Conservation (phyloP, 1,140 invertebrate species). For the Drosophila tropicalis region DNA sequence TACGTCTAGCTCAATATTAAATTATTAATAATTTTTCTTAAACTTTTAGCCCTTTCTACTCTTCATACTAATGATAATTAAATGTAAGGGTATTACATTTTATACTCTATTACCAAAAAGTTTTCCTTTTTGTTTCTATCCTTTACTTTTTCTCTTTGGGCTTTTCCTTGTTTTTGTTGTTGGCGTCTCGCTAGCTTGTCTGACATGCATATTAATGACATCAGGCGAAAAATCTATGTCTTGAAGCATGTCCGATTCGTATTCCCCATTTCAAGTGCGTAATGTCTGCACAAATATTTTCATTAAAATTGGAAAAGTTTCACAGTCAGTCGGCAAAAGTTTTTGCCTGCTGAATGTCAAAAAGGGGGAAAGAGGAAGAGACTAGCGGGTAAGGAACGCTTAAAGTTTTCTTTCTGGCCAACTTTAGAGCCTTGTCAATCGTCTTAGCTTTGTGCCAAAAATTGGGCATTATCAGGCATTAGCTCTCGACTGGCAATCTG, state of each 20-base stretch:
- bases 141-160: neutral
- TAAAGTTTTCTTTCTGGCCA: constrained; percentile 50
- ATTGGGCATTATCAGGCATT: constrained; percentile 16
- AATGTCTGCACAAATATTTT: constrained; percentile 62
- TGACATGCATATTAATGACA: constrained; percentile 66
- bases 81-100: neutral
- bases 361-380: neutral
- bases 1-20: too few species aligned
- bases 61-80: neutral
- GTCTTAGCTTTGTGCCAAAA: constrained; percentile 12
- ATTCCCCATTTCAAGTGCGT: constrained; percentile 20
- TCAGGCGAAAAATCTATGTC: constrained; percentile 35
- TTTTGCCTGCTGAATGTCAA: constrained; percentile 16
- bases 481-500: constrained; percentile 49
- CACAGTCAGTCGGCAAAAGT: constrained; percentile 30
- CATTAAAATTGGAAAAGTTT: constrained; percentile 70
- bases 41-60: neutral
- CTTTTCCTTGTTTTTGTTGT: neutral
- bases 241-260: constrained; percentile 31
- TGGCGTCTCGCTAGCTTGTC: constrained; percentile 18
- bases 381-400: constrained; percentile 26
- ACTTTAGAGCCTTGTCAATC: constrained; percentile 34
- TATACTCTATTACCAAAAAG: neutral
- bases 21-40: too few species aligned
- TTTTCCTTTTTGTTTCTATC: neutral